These are phyloP conservation scores for Myodes glareolus DNA, from an alignment of 2,113 vertebrate genomes.

Conservation along the genomic window DNA sequence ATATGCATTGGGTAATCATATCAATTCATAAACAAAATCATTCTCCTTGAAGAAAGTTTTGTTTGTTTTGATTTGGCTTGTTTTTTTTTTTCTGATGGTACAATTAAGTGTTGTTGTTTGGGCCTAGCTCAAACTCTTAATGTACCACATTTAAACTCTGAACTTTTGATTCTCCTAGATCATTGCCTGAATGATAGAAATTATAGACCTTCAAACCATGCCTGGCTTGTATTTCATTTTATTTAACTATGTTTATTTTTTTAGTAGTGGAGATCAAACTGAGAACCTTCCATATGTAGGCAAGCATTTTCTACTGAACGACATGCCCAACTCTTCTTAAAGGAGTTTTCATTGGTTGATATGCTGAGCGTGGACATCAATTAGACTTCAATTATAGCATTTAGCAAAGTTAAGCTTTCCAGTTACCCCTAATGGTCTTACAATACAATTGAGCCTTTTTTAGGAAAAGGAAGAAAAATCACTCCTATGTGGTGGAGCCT, in stretches of 20 bases:
- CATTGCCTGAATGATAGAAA: neutral
- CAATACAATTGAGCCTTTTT: neutral
- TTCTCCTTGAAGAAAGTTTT: neutral
- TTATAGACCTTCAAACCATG: neutral
- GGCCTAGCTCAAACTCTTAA: neutral
- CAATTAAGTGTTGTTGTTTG: too few relatives aligned
- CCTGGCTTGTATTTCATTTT: neutral
- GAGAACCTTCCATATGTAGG: neutral
- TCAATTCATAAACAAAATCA: neutral
- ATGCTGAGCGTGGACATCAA: neutral
- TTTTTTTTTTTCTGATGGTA: neutral
- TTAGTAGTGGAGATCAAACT: neutral
- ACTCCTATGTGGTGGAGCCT: neutral
- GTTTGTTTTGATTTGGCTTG: neutral
- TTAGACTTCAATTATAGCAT: neutral
- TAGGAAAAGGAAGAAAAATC: neutral
- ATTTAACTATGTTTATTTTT: neutral
- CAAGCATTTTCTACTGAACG: neutral
- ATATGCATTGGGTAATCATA: neutral
- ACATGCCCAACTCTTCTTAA: neutral
- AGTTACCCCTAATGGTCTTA: neutral
- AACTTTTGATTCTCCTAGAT: neutral
- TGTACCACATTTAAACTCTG: too few relatives aligned
- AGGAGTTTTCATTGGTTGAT: neutral
- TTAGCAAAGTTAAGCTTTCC: neutral